These are phyloP conservation scores for Anneissia japonica DNA, from an alignment of 35 echinoderm and acorn worm genomes.

Conservation along the genomic window DNA sequence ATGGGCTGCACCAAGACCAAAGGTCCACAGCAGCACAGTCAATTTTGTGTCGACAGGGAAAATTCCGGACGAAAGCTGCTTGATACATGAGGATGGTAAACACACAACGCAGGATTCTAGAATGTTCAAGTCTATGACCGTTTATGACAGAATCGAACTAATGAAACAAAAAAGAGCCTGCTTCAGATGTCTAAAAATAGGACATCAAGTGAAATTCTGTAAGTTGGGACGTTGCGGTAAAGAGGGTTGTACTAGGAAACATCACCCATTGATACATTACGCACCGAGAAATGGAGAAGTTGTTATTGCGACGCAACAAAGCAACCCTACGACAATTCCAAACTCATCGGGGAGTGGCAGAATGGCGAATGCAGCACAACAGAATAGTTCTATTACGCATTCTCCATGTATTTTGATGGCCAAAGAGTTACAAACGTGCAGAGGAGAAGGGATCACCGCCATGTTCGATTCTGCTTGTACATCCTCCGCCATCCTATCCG, in stretches of 20 bases:
- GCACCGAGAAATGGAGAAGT: neutral
- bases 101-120: neutral
- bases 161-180: neutral
- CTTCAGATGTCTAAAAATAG: neutral
- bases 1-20: too few species aligned
- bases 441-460: too few species aligned
- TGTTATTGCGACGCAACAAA: neutral
- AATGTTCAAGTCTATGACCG: neutral
- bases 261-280: neutral
- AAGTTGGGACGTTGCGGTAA: neutral
- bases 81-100: neutral
- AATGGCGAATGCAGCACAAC: neutral
- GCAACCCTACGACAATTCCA: neutral
- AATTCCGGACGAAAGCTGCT: too few species aligned
- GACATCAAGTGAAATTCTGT: neutral
- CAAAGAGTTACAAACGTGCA: too few species aligned
- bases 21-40: too few species aligned
- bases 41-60: too few species aligned
- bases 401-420: too few species aligned
- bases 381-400: constrained; percentile 21
- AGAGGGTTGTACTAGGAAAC: neutral
- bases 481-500: neutral
- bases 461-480: too few species aligned
- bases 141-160: neutral
- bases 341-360: neutral